Conservation (phyloP, 2,888 invertebrate genomes). For the Seira sanloemensis region DNA sequence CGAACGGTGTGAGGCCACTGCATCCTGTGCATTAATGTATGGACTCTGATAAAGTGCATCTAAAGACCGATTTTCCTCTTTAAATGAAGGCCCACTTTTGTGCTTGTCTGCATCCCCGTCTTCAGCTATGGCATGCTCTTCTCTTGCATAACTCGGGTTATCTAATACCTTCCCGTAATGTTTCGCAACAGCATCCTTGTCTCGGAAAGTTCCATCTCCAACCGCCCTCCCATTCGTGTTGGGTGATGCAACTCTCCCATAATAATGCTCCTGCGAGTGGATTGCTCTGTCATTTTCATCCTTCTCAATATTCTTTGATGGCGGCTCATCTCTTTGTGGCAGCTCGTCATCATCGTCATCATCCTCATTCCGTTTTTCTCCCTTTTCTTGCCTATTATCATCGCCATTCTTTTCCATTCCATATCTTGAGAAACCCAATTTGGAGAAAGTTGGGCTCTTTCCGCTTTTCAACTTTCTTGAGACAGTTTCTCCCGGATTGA, state of each 20-base stretch:
- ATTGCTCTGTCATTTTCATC: slow-evolving; percentile 32
- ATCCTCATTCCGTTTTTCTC: slow-evolving; percentile 19
- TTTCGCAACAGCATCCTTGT: neutral
- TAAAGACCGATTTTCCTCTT: slow-evolving; percentile 54
- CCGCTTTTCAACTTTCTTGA: slow-evolving; percentile 21
- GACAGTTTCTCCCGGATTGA: neutral
- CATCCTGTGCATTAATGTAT: slow-evolving; percentile 67
- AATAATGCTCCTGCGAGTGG: slow-evolving; percentile 45
- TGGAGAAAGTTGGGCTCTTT: slow-evolving; percentile 33
- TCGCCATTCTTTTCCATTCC: slow-evolving; percentile 14
- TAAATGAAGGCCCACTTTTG: slow-evolving; percentile 62
- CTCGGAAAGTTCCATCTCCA: neutral
- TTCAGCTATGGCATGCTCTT: neutral
- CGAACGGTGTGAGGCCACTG: neutral
- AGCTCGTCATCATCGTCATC: slow-evolving; percentile 27
- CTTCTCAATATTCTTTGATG: slow-evolving; percentile 22
- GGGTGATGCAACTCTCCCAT: slow-evolving; percentile 55
- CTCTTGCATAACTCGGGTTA: slow-evolving; percentile 45
- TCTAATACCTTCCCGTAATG: slow-evolving; percentile 56
- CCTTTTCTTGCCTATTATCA: slow-evolving; percentile 5
- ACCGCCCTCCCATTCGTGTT: slow-evolving; percentile 30
- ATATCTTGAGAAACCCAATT: slow-evolving; percentile 26
- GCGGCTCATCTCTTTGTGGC: slow-evolving; percentile 59
- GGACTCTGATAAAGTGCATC: slow-evolving; percentile 67
- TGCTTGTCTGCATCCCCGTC: slow-evolving; percentile 44